Evolutionary conservation across 2,888 invertebrate species (phyloP).

Genomic region (Rapana venosa): DNA sequence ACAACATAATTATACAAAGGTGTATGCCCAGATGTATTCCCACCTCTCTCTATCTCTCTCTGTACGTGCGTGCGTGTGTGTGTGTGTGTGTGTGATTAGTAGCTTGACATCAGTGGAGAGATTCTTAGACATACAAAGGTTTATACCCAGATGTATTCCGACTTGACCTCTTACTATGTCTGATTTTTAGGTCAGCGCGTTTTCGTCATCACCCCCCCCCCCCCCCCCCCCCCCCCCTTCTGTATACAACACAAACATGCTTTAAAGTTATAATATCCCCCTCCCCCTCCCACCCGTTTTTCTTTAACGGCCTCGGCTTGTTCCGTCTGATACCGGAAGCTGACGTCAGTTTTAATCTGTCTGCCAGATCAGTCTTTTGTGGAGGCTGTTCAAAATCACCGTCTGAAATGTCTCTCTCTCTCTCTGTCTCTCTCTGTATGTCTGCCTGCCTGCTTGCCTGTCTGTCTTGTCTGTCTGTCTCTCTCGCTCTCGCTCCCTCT

Average conservation of each 20-base stretch:
- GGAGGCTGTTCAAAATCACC: not conserved
- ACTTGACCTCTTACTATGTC: too few relatives aligned
- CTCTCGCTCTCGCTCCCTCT: too few relatives aligned
- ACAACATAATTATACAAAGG: too few relatives aligned
- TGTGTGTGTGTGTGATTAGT: not conserved
- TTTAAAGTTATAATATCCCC: too few relatives aligned
- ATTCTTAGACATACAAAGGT: too few relatives aligned
- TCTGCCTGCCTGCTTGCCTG: not conserved
- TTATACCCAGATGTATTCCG: too few relatives aligned
- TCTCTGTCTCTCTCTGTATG: not conserved
- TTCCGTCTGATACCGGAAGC: slow-evolving; percentile 15
- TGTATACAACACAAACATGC: not conserved
- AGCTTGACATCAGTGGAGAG: too few relatives aligned
- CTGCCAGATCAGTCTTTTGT: not conserved
- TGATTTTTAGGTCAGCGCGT: too few relatives aligned
- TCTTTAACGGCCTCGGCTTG: not conserved
- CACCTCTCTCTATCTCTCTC: slow-evolving; percentile 26
- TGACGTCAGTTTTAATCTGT: slow-evolving; percentile 8
- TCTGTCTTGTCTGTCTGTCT: too few relatives aligned
- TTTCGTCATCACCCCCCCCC: not conserved
- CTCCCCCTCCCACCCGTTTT: too few relatives aligned
- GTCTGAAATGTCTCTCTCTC: not conserved
- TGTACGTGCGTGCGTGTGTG: not conserved
- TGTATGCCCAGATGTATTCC: too few relatives aligned
- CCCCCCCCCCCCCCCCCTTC: not conserved